Conservation (phyloP, 2,113 vertebrate species). For the Neopipo cinnamomea region DNA sequence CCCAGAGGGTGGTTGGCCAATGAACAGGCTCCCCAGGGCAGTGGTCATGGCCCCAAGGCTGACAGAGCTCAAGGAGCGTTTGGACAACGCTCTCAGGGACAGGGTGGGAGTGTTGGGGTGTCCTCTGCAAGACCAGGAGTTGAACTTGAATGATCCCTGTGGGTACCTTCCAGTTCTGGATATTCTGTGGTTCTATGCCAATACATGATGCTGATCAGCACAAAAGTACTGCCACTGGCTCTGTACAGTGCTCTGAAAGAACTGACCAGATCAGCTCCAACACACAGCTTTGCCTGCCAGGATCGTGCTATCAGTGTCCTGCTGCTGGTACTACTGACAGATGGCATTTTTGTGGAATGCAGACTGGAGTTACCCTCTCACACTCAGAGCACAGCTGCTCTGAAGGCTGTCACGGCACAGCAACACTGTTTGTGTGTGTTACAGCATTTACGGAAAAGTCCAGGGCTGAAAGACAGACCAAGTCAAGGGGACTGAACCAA, state of each 20-base stretch:
- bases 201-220: not conserved
- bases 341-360: not conserved
- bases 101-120: not conserved
- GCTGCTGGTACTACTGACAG: not conserved
- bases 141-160: not conserved
- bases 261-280: not conserved
- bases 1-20: not conserved
- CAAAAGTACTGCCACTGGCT: not conserved
- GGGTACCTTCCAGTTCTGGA: not conserved
- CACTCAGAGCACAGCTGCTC: not conserved
- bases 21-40: not conserved
- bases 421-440: rapidly evolving
- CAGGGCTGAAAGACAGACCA: not conserved
- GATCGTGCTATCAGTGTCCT: not conserved
- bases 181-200: not conserved
- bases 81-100: not conserved
- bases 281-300: not conserved
- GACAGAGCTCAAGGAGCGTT: not conserved
- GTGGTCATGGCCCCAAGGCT: not conserved
- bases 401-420: not conserved
- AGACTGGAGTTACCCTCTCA: not conserved
- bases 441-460: not conserved
- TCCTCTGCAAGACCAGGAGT: not conserved
- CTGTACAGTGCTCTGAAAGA: not conserved
- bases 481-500: not conserved